Evolutionary conservation across 2,797 vertebrate species (phyloP), one percentile per base, ranked within the genome.

Genomic region (Vespertilio murinus): DNA sequence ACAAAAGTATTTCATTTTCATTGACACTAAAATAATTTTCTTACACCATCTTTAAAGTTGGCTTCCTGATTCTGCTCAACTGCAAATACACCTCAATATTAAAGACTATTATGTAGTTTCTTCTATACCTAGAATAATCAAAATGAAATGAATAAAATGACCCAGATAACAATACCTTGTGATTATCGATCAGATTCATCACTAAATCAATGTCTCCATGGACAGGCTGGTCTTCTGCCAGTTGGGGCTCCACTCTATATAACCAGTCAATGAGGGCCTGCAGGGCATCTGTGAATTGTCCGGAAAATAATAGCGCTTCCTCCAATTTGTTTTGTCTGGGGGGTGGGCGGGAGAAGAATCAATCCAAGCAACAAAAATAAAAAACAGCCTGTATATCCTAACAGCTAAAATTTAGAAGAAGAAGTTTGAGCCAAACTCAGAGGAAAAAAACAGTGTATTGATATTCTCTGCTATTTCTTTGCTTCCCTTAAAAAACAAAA

Each of bases 261-360:
- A 99, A 98, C 99, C 99, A 99, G 95, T 99, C 99, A 94, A 99
- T 99, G 82, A 99, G 99, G 96, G 99, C 99, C 98, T 99, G 99
- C 71, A 99, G 98, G 92, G 99, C 99, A 14, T 99, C 99, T 75
- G 99, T 99, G 98, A 99, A 99, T 96, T 99, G 99, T 64, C 99
- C 99, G 0, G 99, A 99, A 98, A 99, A 99, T 81, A 99, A 82
- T 82, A 99, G 97, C 25, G 99, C 99, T 98, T 99, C 99, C 96
- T 99, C 99, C 92, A 99, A 96, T 97, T 99, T 99, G 98, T 99
- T 99, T 98, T 99, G 99, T 96, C 99, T 99, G 96, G 13, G 13
- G 8, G 11, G 74, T 52, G 20, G 7, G 0, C 70, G 79, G 79
- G 70, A 85, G 71, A 84, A 84, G 87, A 95, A 65, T 90, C 82